These are phyloP conservation scores for Cephalotes varians DNA, from an alignment of 2,888 invertebrate genomes.

Conservation along the genomic window DNA sequence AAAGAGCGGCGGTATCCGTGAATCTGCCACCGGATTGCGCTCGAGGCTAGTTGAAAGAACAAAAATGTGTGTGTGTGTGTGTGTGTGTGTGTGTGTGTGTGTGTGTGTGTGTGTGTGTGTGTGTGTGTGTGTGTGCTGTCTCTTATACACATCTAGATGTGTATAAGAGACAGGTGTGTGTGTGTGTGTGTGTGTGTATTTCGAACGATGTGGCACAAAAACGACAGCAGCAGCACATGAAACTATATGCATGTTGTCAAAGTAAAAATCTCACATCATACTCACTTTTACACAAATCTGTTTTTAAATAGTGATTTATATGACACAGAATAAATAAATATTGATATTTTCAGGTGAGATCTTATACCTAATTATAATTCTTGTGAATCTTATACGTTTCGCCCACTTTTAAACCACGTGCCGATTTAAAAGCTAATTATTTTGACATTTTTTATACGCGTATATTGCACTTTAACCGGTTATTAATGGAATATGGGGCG, in stretches of 20 bases:
- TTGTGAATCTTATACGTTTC: neutral
- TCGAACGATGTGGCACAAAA: conserved; percentile 3
- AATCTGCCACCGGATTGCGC: conserved; percentile 28
- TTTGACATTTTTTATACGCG: neutral
- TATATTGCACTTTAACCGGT: neutral
- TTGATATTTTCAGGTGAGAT: neutral
- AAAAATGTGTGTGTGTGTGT: too few species aligned
- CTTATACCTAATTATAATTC: neutral
- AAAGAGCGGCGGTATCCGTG: conserved; percentile 34
- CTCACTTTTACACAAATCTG: neutral
- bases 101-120: too few species aligned
- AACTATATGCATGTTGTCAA: neutral
- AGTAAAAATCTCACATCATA: neutral
- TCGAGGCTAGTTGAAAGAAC: neutral
- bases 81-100: too few species aligned
- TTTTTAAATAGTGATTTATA: neutral
- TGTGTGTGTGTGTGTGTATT: neutral
- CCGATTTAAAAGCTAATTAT: neutral
- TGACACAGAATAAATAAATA: neutral
- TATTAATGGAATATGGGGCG: neutral
- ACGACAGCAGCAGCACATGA: neutral
- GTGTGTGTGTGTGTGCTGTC: too few species aligned
- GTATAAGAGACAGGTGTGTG: too few species aligned
- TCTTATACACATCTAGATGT: too few species aligned
- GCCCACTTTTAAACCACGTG: neutral